Base-by-base conservation (phyloP, 2,113 vertebrate genomes). In the Callorhinus ursinus region DNA sequence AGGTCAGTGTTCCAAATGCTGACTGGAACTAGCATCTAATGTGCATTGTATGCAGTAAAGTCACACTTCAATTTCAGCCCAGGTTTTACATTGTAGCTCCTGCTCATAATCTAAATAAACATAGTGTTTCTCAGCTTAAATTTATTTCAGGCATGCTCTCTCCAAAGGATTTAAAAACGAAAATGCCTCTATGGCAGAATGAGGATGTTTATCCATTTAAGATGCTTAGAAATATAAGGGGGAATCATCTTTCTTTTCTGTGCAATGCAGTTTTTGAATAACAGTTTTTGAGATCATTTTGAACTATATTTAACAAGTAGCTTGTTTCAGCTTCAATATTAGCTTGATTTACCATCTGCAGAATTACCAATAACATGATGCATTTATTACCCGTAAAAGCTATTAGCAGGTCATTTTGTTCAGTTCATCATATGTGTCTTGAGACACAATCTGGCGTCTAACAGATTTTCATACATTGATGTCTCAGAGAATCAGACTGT, bases 371-470 rank as follows among this genome's bases (percentile, higher is more conserved):
- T 99, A 99, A 99, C 99, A 99, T 99, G 99, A 99, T 99, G 99
- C 99, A 99, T 99, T 99, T 99, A 99, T 99, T 99, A 99, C 99
- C 99, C 99, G 98, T 99, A 99, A 99, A 99, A 99, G 99, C 99
- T 99, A 99, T 99, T 99, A 99, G 99, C 99, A 99, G 99, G 99
- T 99, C 99, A 99, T 99, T 99, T 99, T 99, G 99, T 99, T 99
- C 99, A 99, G 99, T 99, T 99, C 99, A 99, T 99, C 99, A 99
- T 99, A 99, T 99, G 99, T 99, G 99, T 99, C 99, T 99, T 99
- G 99, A 99, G 99, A 99, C 99, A 99, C 99, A 99, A 99, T 99
- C 99, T 99, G 99, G 99, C 99, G 99, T 99, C 99, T 99, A 99
- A 98, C 99, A 99, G 99, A 99, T 99, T 99, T 99, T 99, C 99